These are phyloP conservation scores for Iphiclides podalirius DNA, from an alignment of 2,888 invertebrate genomes.

Conservation along the genomic window DNA sequence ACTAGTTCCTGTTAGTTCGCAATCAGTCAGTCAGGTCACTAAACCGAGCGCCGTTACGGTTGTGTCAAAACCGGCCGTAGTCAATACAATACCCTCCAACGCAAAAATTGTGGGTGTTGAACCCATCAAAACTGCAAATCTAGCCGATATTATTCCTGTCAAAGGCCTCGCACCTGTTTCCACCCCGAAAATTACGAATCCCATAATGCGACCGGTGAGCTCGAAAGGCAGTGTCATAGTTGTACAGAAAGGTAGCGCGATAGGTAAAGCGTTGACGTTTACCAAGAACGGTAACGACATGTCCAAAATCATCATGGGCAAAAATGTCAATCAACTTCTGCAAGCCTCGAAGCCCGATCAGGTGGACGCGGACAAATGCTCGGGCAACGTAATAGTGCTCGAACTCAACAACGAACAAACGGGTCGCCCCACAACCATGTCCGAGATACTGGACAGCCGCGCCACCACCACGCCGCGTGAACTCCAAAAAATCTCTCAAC, in stretches of 20 bases:
- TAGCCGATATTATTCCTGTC: slow-evolving; percentile 70
- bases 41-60: slow-evolving; percentile 53
- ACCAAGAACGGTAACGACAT: slow-evolving; percentile 71
- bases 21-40: slow-evolving; percentile 45
- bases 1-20: slow-evolving; percentile 67
- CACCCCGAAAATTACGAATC: slow-evolving; percentile 64
- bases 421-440: slow-evolving; percentile 68
- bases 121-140: slow-evolving; percentile 64
- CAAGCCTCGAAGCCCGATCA: slow-evolving; percentile 65
- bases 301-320: slow-evolving; percentile 76
- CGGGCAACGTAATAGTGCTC: slow-evolving; percentile 70
- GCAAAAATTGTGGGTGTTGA: slow-evolving; percentile 52
- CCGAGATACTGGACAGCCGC: slow-evolving; percentile 69
- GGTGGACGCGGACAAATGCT: slow-evolving; percentile 52
- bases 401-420: slow-evolving; percentile 72
- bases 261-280: slow-evolving; percentile 72
- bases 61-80: slow-evolving; percentile 55
- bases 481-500: slow-evolving; percentile 39
- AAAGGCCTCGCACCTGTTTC: slow-evolving; percentile 62
- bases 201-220: slow-evolving; percentile 64
- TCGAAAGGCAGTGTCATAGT: slow-evolving; percentile 81
- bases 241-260: slow-evolving; percentile 78
- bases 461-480: slow-evolving; percentile 40
- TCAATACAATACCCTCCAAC: slow-evolving; percentile 46
- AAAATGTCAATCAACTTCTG: slow-evolving; percentile 69